A percentile compares a stretch with the other conserved stretches of the same genome.
These are phyloP conservation scores for Microtus obscurus DNA, from an alignment of 2,797 vertebrate species.

Conservation along the genomic window DNA sequence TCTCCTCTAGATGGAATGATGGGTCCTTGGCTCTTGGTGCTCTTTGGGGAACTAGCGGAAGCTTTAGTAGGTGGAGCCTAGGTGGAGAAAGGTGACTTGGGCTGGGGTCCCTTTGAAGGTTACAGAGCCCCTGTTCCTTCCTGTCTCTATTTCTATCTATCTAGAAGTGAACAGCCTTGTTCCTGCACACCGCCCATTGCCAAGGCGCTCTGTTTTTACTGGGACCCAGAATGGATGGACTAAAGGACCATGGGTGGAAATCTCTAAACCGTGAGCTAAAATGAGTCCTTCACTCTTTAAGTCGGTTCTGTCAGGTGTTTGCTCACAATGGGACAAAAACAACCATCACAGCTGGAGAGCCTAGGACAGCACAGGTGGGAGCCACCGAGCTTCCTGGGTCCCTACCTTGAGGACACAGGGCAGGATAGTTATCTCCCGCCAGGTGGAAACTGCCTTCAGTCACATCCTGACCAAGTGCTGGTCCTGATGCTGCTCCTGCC, in stretches of 20 bases:
- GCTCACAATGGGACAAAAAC: neutral
- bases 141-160: neutral
- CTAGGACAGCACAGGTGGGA: neutral
- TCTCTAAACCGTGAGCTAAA: neutral
- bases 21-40: neutral
- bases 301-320: neutral
- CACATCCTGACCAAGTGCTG: neutral
- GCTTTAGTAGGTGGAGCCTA: neutral
- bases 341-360: neutral
- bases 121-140: neutral
- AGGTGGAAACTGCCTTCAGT: neutral
- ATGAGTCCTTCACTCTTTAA: no score
- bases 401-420: neutral
- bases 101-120: neutral
- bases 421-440: neutral
- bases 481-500: neutral
- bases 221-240: neutral
- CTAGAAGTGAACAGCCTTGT: neutral
- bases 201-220: neutral
- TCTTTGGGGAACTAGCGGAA: neutral
- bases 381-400: neutral
- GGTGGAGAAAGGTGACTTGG: neutral
- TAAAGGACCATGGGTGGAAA: neutral
- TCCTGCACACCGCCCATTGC: neutral
- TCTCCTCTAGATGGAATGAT: neutral